Evolutionary conservation across 2,888 invertebrate genomes (phyloP).

Genomic region (Latheticus oryzae): DNA sequence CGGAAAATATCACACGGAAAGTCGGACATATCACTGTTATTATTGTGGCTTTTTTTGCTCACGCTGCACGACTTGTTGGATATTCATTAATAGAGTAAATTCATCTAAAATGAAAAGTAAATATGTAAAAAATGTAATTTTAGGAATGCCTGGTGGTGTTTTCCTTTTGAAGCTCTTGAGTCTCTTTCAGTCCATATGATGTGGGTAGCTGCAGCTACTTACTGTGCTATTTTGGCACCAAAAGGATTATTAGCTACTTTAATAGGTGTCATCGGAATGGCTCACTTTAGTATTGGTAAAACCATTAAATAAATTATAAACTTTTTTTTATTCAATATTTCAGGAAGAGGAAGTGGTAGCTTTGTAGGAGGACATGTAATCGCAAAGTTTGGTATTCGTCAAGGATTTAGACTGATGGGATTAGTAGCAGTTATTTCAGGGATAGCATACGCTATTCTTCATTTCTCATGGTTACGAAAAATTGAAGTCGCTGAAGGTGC

Average conservation of each 20-base stretch:
- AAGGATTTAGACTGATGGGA: constrained; percentile 85
- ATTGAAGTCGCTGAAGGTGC: constrained; percentile 58
- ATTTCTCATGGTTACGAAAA: constrained; percentile 79
- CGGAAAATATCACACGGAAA: constrained; percentile 83
- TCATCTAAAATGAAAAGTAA: constrained; percentile 1
- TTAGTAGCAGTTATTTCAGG: constrained; percentile 79
- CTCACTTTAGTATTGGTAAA: constrained; percentile 87
- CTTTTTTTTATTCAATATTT: constrained; percentile 20
- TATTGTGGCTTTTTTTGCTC: constrained; percentile 86
- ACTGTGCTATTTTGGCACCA: constrained; percentile 86
- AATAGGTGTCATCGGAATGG: constrained; percentile 88
- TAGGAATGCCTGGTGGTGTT: constrained; percentile 90
- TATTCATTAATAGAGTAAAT: constrained; percentile 88
- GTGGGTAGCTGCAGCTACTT: constrained; percentile 92
- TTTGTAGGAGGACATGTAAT: constrained; percentile 84
- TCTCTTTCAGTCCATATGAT: constrained; percentile 87
- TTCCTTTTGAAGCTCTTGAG: constrained; percentile 89
- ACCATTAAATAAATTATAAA: constrained; percentile 6
- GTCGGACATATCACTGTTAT: constrained; percentile 87
- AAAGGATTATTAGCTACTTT: constrained; percentile 85
- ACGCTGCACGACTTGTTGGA: constrained; percentile 83
- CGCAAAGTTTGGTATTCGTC: constrained; percentile 79
- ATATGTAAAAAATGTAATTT: constrained; percentile 48
- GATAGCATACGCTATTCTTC: constrained; percentile 75
- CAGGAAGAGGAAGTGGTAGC: constrained; percentile 84